These are phyloP conservation scores for Marasmarcha lunaedactyla DNA, from an alignment of 2,888 invertebrate genomes.

Conservation along the genomic window DNA sequence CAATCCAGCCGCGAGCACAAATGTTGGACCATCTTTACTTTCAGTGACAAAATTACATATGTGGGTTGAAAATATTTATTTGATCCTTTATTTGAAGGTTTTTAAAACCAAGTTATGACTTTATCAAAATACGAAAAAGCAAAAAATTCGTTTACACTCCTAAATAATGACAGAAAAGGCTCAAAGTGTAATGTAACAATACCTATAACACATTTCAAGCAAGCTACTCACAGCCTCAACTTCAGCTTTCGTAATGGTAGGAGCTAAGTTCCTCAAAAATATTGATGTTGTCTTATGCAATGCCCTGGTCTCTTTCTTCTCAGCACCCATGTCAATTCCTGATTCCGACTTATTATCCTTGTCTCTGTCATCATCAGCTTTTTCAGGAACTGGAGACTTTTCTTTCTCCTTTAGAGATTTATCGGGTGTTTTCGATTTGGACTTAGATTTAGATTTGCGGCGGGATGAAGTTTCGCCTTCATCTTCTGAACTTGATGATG, in stretches of 20 bases:
- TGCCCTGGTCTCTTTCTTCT: conserved; percentile 72
- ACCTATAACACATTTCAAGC: too few species aligned
- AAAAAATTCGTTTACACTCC: too few species aligned
- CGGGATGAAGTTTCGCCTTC: conserved; percentile 46
- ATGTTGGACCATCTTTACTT: too few species aligned
- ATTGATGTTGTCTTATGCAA: conserved; percentile 97
- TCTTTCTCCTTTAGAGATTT: conserved; percentile 46
- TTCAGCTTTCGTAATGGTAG: conserved; percentile 95
- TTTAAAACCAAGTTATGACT: too few species aligned
- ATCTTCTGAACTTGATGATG: conserved; percentile 63
- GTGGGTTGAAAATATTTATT: too few species aligned
- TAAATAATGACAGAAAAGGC: too few species aligned
- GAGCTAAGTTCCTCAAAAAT: conserved; percentile 94
- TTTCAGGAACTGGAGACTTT: conserved; percentile 42
- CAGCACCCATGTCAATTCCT: conserved; percentile 59
- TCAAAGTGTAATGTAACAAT: too few species aligned
- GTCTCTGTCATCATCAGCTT: conserved; percentile 35
- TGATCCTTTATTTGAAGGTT: too few species aligned
- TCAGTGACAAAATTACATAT: too few species aligned
- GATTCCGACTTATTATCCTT: conserved; percentile 54
- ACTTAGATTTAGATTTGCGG: conserved; percentile 53
- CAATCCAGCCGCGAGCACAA: too few species aligned
- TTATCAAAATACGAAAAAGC: too few species aligned
- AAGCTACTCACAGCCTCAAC: conserved; percentile 88
- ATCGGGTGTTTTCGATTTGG: conserved; percentile 43